These are phyloP conservation scores for Tetranychus truncatus DNA, from an alignment of 2,888 invertebrate species.

Conservation along the genomic window DNA sequence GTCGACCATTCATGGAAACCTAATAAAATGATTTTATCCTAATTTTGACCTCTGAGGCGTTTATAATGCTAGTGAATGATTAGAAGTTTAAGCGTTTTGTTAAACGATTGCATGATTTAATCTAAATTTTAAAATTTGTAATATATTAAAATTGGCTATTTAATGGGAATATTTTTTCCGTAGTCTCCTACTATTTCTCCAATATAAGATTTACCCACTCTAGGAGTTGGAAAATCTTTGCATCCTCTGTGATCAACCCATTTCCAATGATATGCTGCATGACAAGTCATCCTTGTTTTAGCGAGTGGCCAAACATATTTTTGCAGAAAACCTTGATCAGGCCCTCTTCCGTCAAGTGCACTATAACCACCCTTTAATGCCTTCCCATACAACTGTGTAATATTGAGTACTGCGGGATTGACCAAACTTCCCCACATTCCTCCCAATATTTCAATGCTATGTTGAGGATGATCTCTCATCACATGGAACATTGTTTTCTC, in stretches of 20 bases:
- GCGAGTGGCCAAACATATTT: slow-evolving; percentile 2
- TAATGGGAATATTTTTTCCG: too few relatives aligned
- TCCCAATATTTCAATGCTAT: slow-evolving; percentile 1
- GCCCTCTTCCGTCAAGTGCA: not conserved
- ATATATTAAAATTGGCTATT: too few relatives aligned
- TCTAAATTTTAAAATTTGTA: too few relatives aligned
- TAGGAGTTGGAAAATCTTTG: not conserved
- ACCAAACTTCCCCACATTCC: slow-evolving; percentile 3
- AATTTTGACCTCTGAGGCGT: too few relatives aligned
- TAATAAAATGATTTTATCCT: too few relatives aligned
- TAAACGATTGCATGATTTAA: too few relatives aligned
- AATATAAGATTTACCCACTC: not conserved
- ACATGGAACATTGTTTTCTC: not conserved
- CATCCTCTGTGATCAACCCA: not conserved
- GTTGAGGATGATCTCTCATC: slow-evolving; percentile 6
- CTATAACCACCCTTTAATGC: not conserved
- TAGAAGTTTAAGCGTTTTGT: too few relatives aligned
- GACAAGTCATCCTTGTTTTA: not conserved
- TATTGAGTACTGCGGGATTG: not conserved
- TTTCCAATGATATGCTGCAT: not conserved
- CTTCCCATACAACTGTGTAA: not conserved
- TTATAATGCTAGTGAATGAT: too few relatives aligned
- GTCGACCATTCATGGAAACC: too few relatives aligned
- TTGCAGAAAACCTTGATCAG: not conserved
- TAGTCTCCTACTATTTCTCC: not conserved